phyloP scores from a whole-genome alignment of 1,140 invertebrate species.

The Ladona fulva region DNA sequence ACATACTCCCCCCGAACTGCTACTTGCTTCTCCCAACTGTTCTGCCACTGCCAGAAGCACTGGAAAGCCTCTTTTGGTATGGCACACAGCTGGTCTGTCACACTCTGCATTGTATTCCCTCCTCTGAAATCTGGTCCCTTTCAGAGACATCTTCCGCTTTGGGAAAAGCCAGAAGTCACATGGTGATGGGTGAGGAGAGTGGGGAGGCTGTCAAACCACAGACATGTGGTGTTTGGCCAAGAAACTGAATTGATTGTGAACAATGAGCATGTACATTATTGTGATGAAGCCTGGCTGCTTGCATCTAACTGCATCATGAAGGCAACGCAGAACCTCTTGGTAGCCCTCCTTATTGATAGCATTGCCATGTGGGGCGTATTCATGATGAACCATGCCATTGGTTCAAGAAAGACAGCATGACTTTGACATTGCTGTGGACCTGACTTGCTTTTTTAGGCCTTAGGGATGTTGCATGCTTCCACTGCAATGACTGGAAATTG shows the following conservation, averaged over 20 bases:
- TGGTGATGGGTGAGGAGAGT: too few species aligned
- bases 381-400: slow-evolving; percentile 21
- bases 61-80: background rate
- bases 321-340: slow-evolving; percentile 20
- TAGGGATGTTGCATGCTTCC: too few species aligned
- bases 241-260: too few species aligned
- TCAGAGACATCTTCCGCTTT: too few species aligned
- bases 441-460: too few species aligned
- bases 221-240: background rate
- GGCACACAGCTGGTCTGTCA: background rate
- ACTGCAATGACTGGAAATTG: too few species aligned
- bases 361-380: slow-evolving; percentile 20
- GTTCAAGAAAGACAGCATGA: too few species aligned
- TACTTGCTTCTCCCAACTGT: background rate
- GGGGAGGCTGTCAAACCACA: background rate
- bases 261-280: too few species aligned
- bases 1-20: too few species aligned
- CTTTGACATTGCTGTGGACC: too few species aligned
- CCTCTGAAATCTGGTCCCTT: too few species aligned
- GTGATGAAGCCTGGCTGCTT: slow-evolving; percentile 23
- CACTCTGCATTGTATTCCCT: background rate
- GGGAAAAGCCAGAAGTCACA: too few species aligned
- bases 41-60: background rate
- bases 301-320: slow-evolving; percentile 22
- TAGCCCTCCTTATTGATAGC: slow-evolving; percentile 25